Base-by-base conservation (phyloP, 1,140 invertebrate genomes). In the Drosophila novamexicana region DNA sequence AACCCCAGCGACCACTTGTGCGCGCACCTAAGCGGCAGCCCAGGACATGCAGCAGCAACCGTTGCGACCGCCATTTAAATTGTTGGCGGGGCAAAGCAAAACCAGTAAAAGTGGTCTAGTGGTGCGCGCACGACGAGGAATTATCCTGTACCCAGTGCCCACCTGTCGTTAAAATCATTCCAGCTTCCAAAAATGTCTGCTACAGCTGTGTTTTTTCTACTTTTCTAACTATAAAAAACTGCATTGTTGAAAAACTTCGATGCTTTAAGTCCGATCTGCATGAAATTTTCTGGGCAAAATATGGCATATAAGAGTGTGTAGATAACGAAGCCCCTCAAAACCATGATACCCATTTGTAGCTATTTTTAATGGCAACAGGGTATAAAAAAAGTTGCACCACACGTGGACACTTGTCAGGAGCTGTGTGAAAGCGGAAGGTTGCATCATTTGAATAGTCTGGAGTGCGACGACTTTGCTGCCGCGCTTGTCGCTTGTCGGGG, bases 21-120 rank as follows among this genome's bases (percentile, higher is more conserved):
- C 64, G 75, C 68, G 66, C 84, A 89, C 66, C 84, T 89, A 79
- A 89, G 84, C 84, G 84, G 75, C 84, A 89, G 84, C 50, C 75
- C 82, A 75, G 42, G 32, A 47, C 57, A 16, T 52, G 70, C 68
- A 29, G 12, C 70, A 65, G 62, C 77, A 74, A 69, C 68, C 70
- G 57, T 37, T 45, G 49, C 36, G 71, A 39, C 77, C 83, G 76
- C 73, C 83, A 82, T 88, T 88, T 86, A 88, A 83, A 88, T 82
- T 83, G 74, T 89, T 81, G 64, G 72, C 58, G 36, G 37, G 12
- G n/a, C 32, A 18, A 29, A 1, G 47, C 10, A 29, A 18, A 49
- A 29, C 7, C 7, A 45, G 14, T 16, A 7, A 45, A 16, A 18
- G 7, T 7, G 16, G 2, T 45, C 1, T 5, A 45, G 42, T 16